Conservation (phyloP, 2,113 vertebrate species). For the Laticauda laticaudata region DNA sequence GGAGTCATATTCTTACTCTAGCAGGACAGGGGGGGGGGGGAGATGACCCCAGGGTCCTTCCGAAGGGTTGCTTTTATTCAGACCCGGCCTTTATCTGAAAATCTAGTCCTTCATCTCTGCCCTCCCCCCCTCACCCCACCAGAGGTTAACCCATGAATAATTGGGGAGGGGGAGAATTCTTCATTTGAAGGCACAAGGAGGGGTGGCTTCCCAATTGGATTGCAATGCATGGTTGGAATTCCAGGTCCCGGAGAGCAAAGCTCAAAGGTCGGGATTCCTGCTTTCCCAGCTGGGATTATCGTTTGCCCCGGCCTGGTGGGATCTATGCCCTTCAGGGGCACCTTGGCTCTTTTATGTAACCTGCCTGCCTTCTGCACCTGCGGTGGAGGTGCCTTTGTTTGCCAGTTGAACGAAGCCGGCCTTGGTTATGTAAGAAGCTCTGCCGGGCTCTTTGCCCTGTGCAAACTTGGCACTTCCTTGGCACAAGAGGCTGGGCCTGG, state of each 20-base stretch:
- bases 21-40: not conserved
- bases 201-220: not conserved
- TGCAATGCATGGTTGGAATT: not conserved
- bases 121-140: too few relatives aligned
- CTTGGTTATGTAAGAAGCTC: constrained; percentile 39
- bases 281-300: not conserved
- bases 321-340: not conserved
- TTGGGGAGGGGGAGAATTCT: not conserved
- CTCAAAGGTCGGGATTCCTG: not conserved
- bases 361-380: not conserved
- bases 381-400: not conserved
- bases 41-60: accelerated
- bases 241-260: not conserved
- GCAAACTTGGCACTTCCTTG: not conserved
- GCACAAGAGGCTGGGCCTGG: not conserved
- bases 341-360: not conserved
- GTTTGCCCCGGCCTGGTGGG: not conserved
- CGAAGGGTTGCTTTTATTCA: not conserved
- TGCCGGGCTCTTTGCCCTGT: not conserved
- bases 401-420: not conserved
- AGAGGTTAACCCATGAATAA: not conserved
- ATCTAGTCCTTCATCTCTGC: not conserved
- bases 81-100: not conserved
- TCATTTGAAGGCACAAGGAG: not conserved
- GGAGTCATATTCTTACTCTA: not conserved